Percentiles rank a stretch among this genome's conserved stretches.
phyloP scores from a whole-genome alignment of 2,113 vertebrate species.

The Accipiter virgatus region DNA sequence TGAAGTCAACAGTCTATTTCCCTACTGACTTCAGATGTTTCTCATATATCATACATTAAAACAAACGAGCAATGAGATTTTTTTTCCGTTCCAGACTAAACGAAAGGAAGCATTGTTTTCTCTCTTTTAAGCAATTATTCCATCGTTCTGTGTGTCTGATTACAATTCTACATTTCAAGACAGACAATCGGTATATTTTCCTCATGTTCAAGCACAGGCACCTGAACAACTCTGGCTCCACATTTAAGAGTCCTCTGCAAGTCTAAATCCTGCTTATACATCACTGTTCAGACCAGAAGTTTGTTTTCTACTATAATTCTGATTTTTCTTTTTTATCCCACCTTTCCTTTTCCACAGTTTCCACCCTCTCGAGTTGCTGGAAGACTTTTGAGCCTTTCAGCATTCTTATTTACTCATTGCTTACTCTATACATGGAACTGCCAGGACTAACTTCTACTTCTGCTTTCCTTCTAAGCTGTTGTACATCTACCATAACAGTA shows the following conservation, averaged over 20 bases:
- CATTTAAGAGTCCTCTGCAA: neutral
- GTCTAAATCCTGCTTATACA: neutral
- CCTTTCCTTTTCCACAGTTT: neutral
- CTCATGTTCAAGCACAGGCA: neutral
- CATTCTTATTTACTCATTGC: neutral
- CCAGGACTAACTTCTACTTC: neutral
- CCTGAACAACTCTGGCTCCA: neutral
- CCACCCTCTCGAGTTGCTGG: neutral
- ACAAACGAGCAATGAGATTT: neutral
- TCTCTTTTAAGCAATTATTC: neutral
- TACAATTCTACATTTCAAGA: neutral
- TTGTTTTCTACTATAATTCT: neutral
- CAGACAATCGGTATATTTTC: neutral
- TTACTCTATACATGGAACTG: neutral
- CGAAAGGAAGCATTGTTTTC: neutral
- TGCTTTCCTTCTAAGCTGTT: neutral
- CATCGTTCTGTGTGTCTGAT: neutral
- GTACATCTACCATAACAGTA: neutral
- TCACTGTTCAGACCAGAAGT: neutral
- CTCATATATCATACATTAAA: neutral
- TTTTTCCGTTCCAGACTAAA: neutral
- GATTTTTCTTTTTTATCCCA: neutral
- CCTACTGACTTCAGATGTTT: neutral
- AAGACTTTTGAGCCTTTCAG: neutral
- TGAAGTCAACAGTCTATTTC: neutral